A percentile compares a stretch with the other conserved stretches of the same genome.
phyloP scores from a whole-genome alignment of 2,888 invertebrate species.

The Sminthurides aquaticus region DNA sequence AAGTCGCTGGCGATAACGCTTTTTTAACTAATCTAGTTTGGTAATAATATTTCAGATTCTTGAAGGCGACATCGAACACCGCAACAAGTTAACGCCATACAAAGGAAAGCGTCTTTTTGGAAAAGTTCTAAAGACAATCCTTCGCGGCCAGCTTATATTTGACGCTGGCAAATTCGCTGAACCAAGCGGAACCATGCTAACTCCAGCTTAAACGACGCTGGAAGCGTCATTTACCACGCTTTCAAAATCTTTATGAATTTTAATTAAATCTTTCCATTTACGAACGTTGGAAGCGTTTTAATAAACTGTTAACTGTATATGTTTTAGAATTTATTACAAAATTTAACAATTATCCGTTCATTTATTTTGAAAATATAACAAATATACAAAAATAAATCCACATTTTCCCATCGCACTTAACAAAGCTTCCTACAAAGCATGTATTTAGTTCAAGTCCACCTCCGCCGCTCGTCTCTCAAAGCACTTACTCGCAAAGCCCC shows the following conservation, averaged over 20 bases:
- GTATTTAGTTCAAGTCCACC: too few species aligned
- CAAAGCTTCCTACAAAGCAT: too few species aligned
- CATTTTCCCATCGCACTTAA: too few species aligned
- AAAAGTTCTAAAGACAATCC: conserved; percentile 58
- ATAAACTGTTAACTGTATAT: too few species aligned
- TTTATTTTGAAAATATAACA: too few species aligned
- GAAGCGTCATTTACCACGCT: background rate
- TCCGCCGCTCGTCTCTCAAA: too few species aligned
- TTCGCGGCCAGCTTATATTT: conserved; percentile 59
- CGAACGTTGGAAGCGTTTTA: too few species aligned
- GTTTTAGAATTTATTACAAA: too few species aligned
- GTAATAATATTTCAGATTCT: conserved; percentile 43
- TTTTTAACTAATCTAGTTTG: background rate
- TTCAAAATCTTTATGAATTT: background rate
- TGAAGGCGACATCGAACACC: conserved; percentile 55
- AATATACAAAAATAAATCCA: too few species aligned
- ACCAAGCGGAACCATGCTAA: conserved; percentile 51
- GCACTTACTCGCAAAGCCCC: conserved; percentile 22
- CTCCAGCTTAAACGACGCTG: background rate
- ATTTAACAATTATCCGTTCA: too few species aligned
- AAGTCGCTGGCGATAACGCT: too few species aligned
- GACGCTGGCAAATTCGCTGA: conserved; percentile 48
- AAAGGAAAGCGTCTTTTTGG: conserved; percentile 56
- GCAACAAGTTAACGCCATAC: conserved; percentile 59
- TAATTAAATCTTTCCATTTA: too few species aligned